A percentile compares a stretch with the other conserved stretches of the same genome.
Conservation (phyloP, 2,113 vertebrate genomes). For the Todiramphus saurophagus region DNA sequence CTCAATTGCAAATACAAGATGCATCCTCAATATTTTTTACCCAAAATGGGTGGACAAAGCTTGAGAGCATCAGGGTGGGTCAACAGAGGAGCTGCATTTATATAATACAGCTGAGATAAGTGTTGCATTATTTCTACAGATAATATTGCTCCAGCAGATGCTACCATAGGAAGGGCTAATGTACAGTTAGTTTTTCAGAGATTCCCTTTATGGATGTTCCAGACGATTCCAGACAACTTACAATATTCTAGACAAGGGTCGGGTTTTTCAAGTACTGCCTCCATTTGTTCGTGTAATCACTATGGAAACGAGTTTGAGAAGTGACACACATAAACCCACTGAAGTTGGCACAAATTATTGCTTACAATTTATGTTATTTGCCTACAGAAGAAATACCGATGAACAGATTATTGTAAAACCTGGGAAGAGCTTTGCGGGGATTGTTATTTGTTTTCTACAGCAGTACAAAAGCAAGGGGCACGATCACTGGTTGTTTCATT, state of each 20-base stretch:
- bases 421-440: background rate
- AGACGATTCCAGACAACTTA: background rate
- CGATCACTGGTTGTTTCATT: rapidly evolving
- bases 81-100: background rate
- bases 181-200: background rate
- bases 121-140: background rate
- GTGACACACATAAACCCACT: background rate
- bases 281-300: slow-evolving; percentile 27
- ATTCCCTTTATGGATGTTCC: background rate
- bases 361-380: background rate
- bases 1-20: background rate
- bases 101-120: background rate
- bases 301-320: slow-evolving; percentile 41
- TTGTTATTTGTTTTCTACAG: background rate
- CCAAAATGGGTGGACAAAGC: background rate
- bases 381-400: background rate
- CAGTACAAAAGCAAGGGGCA: background rate
- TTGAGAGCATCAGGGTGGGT: background rate
- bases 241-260: background rate
- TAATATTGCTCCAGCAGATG: background rate
- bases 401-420: background rate
- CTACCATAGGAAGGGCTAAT: background rate
- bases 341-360: background rate
- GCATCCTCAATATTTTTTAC: background rate
- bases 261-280: background rate